Conservation (phyloP, 2,113 vertebrate species). For the Xyliphius kryptos region DNA sequence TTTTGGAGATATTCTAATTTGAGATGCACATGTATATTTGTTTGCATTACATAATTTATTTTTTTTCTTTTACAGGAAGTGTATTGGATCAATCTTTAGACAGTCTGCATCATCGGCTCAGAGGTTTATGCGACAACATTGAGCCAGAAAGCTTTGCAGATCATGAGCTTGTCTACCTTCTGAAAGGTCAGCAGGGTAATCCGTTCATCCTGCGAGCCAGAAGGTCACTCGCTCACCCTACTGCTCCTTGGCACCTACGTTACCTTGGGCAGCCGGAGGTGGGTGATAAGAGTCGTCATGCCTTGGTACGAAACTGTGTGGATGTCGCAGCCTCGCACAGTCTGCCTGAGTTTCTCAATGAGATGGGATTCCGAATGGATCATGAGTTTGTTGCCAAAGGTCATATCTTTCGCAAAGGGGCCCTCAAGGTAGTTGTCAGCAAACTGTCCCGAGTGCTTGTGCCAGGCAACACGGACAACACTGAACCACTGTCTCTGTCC, state of each 20-base stretch:
- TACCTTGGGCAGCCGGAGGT: conserved; percentile 94
- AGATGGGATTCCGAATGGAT: conserved; percentile 99
- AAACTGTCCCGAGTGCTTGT: conserved; percentile 88
- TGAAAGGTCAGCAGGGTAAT: conserved; percentile 95
- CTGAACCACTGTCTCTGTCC: conserved; percentile 84
- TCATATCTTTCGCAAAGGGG: conserved; percentile 88
- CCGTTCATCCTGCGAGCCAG: conserved; percentile 93
- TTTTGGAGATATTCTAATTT: too few relatives aligned
- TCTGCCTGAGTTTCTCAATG: conserved; percentile 85
- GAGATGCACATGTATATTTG: too few relatives aligned
- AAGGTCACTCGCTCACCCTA: conserved; percentile 77
- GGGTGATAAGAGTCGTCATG: conserved; percentile 88
- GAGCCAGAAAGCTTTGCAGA: conserved; percentile 89
- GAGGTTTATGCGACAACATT: conserved; percentile 95
- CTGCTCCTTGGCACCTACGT: conserved; percentile 85
- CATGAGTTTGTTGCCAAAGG: conserved; percentile 93
- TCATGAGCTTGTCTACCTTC: conserved; percentile 92
- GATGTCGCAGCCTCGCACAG: conserved; percentile 90
- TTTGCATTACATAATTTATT: too few relatives aligned
- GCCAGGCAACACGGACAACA: conserved; percentile 90
- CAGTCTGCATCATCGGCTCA: conserved; percentile 86
- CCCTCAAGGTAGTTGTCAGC: conserved; percentile 90
- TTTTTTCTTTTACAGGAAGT: too few relatives aligned
- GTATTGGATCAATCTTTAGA: conserved; percentile 91
- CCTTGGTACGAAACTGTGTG: conserved; percentile 90